A percentile compares a stretch with the other conserved stretches of the same genome.
Conservation (phyloP, 1,140 invertebrate species). For the Megalonaias nervosa region DNA sequence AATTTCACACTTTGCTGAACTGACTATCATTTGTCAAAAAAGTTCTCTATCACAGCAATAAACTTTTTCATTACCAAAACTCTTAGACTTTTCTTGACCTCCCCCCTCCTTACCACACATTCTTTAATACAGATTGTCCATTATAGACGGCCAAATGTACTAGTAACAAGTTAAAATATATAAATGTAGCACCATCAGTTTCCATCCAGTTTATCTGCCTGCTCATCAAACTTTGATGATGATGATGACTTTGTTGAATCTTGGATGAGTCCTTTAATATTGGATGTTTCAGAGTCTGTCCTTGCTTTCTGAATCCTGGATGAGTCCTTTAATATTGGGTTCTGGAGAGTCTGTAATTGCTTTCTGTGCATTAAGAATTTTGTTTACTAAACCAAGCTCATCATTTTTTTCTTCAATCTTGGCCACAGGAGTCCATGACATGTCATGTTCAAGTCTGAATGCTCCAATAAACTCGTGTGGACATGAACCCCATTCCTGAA, state of each 20-base stretch:
- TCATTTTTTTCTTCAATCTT: conserved; percentile 53
- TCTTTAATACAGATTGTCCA: no score
- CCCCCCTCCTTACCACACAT: no score
- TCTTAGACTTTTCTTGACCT: no score
- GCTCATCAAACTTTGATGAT: no score
- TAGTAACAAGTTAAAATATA: no score
- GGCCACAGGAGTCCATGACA: conserved; percentile 78
- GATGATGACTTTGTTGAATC: conserved; percentile 7
- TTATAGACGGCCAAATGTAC: no score
- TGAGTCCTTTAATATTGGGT: conserved; percentile 34
- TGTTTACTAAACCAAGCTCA: conserved; percentile 63
- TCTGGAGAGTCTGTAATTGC: conserved; percentile 50
- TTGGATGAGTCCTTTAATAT: conserved; percentile 26
- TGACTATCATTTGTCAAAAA: no score
- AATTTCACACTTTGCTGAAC: no score
- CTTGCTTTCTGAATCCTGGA: conserved; percentile 38
- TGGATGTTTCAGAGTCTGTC: conserved; percentile 39
- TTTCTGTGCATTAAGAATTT: conserved; percentile 60
- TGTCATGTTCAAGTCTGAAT: conserved; percentile 79
- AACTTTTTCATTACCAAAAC: no score
- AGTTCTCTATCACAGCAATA: no score
- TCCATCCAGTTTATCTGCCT: no score
- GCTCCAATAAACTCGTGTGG: conserved; percentile 79
- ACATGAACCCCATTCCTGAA: conserved; percentile 79
- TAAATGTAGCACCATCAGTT: no score